Evolutionary conservation across 2,888 invertebrate genomes (phyloP).

Genomic region (Schizotus pectinicornis): DNA sequence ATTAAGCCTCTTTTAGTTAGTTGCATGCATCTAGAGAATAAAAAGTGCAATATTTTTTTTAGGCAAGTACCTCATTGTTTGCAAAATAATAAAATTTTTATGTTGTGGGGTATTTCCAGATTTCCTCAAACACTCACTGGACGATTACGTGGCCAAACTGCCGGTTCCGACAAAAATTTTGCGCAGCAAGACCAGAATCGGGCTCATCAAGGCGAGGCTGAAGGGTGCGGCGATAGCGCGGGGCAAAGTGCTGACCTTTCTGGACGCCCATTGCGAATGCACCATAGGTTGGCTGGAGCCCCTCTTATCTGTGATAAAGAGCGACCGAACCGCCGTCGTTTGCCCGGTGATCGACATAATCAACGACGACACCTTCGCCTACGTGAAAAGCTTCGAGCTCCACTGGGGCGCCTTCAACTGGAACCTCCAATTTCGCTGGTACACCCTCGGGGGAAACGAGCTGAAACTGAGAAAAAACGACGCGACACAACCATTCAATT

Average conservation of each 20-base stretch:
- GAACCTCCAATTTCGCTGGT: conserved; percentile 90
- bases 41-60: too few species aligned
- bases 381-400: conserved; percentile 91
- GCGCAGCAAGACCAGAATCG: conserved; percentile 71
- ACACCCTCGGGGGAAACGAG: conserved; percentile 73
- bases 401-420: conserved; percentile 99
- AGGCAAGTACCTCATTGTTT: too few species aligned
- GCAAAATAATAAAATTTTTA: background rate
- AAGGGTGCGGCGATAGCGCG: conserved; percentile 74
- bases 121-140: conserved; percentile 69
- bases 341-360: conserved; percentile 93
- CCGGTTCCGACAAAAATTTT: conserved; percentile 69
- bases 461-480: conserved; percentile 67
- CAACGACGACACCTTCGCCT: conserved; percentile 94
- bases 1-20: too few species aligned
- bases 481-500: conserved; percentile 73
- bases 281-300: conserved; percentile 73
- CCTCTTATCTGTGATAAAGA: conserved; percentile 62
- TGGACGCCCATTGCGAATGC: conserved; percentile 95
- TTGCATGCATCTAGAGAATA: too few species aligned
- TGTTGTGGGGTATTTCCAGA: conserved; percentile 58
- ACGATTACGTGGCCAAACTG: conserved; percentile 69
- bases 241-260: conserved; percentile 83
- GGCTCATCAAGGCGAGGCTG: conserved; percentile 82
- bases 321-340: conserved; percentile 70